These are phyloP conservation scores for Horisme vitalbata DNA, from an alignment of 2,888 invertebrate genomes.

Conservation along the genomic window DNA sequence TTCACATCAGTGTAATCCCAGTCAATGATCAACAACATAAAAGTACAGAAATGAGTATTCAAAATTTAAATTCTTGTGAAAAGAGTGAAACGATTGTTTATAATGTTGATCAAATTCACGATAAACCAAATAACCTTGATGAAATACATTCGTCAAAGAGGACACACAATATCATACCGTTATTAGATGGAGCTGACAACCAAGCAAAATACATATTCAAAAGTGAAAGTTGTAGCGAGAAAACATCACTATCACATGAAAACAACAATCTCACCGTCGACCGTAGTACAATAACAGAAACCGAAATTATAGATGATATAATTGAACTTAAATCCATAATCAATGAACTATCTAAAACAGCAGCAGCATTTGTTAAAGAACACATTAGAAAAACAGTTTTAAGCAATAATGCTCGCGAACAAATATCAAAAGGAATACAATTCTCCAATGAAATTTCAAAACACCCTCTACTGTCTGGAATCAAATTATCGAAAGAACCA, in stretches of 20 bases:
- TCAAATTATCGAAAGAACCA: conserved; percentile 51
- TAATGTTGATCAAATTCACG: conserved; percentile 12
- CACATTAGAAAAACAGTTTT: conserved; percentile 35
- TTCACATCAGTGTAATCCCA: conserved; percentile 57
- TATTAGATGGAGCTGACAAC: conserved; percentile 58
- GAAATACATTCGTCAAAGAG: conserved; percentile 12
- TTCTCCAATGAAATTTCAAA: conserved; percentile 41
- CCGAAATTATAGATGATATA: conserved; percentile 55
- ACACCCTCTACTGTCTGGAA: conserved; percentile 40
- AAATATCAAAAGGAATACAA: conserved; percentile 50
- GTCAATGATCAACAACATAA: conserved; percentile 24
- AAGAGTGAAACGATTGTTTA: conserved; percentile 20
- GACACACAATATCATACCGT: conserved; percentile 50
- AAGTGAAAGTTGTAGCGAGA: conserved; percentile 35
- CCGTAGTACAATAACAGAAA: conserved; percentile 36
- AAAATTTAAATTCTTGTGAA: conserved; percentile 7
- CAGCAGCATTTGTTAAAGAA: conserved; percentile 52
- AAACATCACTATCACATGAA: conserved; percentile 19
- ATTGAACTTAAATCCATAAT: conserved; percentile 54
- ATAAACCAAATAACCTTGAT: background rate
- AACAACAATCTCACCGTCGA: conserved; percentile 23
- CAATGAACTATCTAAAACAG: conserved; percentile 50
- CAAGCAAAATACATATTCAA: conserved; percentile 52
- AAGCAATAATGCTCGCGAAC: conserved; percentile 30
- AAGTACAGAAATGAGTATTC: conserved; percentile 20